Evolutionary conservation across 2,888 invertebrate genomes (phyloP).

Genomic region (Tridacna gigas): DNA sequence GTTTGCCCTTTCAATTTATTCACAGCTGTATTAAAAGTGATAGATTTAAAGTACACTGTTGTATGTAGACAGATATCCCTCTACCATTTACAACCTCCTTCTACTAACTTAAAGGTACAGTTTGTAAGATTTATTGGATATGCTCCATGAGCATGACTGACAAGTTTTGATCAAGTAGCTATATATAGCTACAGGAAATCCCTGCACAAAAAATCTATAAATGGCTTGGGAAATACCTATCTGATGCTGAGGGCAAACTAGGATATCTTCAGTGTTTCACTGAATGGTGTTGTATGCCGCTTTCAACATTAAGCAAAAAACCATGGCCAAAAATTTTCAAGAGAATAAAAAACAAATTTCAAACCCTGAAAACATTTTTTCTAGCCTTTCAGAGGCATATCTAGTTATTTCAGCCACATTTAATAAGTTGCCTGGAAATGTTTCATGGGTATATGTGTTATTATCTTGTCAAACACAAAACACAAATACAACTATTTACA

Average conservation of each 20-base stretch:
- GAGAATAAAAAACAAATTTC: too few species aligned
- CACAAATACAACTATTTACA: too few species aligned
- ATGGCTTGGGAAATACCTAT: conserved; percentile 22
- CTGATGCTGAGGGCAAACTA: neutral
- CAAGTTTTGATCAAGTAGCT: conserved; percentile 11
- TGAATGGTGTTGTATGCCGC: too few species aligned
- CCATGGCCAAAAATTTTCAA: too few species aligned
- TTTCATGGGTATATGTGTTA: too few species aligned
- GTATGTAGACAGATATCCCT: neutral
- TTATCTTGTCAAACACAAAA: too few species aligned
- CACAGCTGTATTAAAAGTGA: neutral
- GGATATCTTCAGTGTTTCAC: too few species aligned
- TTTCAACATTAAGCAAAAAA: too few species aligned
- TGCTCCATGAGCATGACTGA: conserved; percentile 11
- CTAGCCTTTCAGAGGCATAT: too few species aligned
- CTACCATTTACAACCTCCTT: conserved; percentile 2
- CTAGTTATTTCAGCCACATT: too few species aligned
- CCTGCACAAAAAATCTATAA: conserved; percentile 12
- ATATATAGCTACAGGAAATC: conserved; percentile 15
- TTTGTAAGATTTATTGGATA: conserved; percentile 26
- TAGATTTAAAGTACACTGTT: neutral
- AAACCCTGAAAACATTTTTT: too few species aligned
- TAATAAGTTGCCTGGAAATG: too few species aligned
- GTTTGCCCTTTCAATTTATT: conserved; percentile 18
- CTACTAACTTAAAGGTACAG: conserved; percentile 1